These are phyloP conservation scores for Drosophila athabasca DNA, from an alignment of 1,140 invertebrate genomes.

Conservation along the genomic window DNA sequence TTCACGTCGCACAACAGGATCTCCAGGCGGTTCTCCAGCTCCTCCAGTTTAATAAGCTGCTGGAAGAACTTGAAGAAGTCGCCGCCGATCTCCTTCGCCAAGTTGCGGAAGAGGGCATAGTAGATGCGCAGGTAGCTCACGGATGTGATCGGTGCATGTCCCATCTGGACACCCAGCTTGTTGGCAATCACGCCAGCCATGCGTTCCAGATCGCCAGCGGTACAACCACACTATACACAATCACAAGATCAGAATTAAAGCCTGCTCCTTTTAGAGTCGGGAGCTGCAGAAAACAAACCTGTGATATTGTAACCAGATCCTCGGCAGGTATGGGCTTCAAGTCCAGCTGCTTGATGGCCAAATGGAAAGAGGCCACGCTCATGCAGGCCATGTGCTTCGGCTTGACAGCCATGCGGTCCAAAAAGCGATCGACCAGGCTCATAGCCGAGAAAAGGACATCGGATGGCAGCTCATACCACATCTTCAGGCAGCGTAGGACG, in stretches of 20 bases:
- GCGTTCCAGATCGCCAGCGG: conserved; percentile 88
- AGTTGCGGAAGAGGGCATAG: conserved; percentile 85
- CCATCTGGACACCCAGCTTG: conserved; percentile 87
- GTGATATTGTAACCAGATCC: conserved; percentile 83
- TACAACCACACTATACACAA: conserved; percentile 89
- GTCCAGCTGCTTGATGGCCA: conserved; percentile 83
- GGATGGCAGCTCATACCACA: conserved; percentile 91
- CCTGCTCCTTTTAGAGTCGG: too few relatives aligned
- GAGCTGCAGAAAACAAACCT: conserved; percentile 48
- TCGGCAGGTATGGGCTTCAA: conserved; percentile 80
- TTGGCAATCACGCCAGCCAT: conserved; percentile 89
- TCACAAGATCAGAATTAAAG: conserved; percentile 73
- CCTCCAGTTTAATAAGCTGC: conserved; percentile 82
- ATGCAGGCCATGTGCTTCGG: conserved; percentile 83
- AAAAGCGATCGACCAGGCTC: conserved; percentile 90
- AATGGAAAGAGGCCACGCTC: conserved; percentile 83
- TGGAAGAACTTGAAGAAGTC: conserved; percentile 84
- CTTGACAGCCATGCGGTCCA: conserved; percentile 89
- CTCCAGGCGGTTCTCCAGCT: conserved; percentile 88
- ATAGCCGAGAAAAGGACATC: conserved; percentile 91
- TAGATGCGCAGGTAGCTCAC: conserved; percentile 88
- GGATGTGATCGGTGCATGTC: conserved; percentile 86
- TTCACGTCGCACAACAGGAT: conserved; percentile 89
- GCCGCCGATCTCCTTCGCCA: conserved; percentile 84
- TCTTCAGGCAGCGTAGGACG: conserved; percentile 91